Base-by-base conservation (phyloP, 53 echinoderm and acorn worm species). In the Zoroaster sp. region DNA sequence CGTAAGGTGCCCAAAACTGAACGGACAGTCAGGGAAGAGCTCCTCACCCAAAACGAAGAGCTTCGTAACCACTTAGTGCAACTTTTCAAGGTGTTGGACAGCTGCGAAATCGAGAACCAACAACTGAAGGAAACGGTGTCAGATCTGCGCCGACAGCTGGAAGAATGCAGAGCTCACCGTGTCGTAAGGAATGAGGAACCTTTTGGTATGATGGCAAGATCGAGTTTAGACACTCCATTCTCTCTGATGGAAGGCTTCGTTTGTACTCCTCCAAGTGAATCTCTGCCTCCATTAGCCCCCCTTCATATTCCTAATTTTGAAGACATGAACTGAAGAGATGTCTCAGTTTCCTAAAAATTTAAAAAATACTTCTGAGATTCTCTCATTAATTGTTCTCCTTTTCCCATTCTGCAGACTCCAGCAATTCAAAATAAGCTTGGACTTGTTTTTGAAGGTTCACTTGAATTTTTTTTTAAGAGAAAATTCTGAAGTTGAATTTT, bases 101-200 rank as follows among this genome's bases (percentile, higher is more conserved):
- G 92, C 51, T 96, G 94, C 52, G 93, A 92, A 13, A 66, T 78
- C 11, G 96, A 96, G 87, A 96, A 96, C 72, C 71, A 74, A 6
- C 33, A 68, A 32, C 71, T 96, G 35, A 90, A 92, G 41, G 80
- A 54, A 8, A 92, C 33, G 42, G 30, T 94, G 20, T 14, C 69
- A n/a, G 86, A 66, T 10, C 75, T 91, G 17, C 40, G 66, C 20
- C 87, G 38, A 54, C 66, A 93, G 34, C 54, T 93, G 66, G 93
- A 93, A 49, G 87, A 86, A 2, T 73, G 41, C 73, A 53, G 87
- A n/a, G 17, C 71, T 4, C 52, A 35, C 15, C n/a, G 15, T 47
- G 51, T 36, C 72, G 14, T 11, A 35, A 55, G 63, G 9, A 17
- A 66, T 21, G 71, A 33, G 55, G 59, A 89, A 42, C 73, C 55